Base-by-base conservation (phyloP, 2,888 invertebrate genomes). In the Steromphala cineraria region DNA sequence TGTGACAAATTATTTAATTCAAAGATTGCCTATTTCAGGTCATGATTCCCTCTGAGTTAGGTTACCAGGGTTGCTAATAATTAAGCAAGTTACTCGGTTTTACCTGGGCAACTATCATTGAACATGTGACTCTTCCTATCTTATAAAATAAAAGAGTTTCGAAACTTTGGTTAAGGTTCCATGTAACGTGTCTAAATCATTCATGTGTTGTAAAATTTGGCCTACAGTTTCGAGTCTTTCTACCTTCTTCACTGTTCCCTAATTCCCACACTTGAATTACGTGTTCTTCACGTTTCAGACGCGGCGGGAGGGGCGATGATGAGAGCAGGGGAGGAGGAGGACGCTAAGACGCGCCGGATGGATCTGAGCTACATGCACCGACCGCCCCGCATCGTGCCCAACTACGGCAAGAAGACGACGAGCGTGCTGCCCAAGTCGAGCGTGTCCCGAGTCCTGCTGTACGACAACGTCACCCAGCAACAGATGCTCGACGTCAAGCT, bases 391-490 rank as follows among this genome's bases (percentile, higher is more conserved):
- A 91, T 91, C 28, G 82, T 88, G 82, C 91, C 91, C 17, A 91
- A 91, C 85, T 90, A 90, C 80, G 91, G 91, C 15, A 89, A 86
- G 67, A 81, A 74, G 75, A 85, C 84, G 5, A 82, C 78, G 40
- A 81, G 81, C 8, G 83, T 87, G 1, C 80, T 87, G 40, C 90
- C 89, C n/a, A 91, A 91, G 78, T 87, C 91, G 0, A 90, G 87
- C 46, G 75, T 92, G 10, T 87, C 90, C 0, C 84, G 90, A 15
- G 91, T 92, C 1, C 82, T 92, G 19, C 86, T 91, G 1, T 91
- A 91, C 79, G 91, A 92, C 83, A 92, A 92, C 77, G 88, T 90
- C 0, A 91, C 90, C 8, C 91, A 91, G 81, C 90, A 91, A 74
- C 90, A 90, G 80, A 89, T 91, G 86, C 85, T 92, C 28, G 88